Percentiles rank a stretch among this genome's conserved stretches.
Evolutionary conservation across 1,140 invertebrate genomes (phyloP).

Genomic region (Conus betulinus): DNA sequence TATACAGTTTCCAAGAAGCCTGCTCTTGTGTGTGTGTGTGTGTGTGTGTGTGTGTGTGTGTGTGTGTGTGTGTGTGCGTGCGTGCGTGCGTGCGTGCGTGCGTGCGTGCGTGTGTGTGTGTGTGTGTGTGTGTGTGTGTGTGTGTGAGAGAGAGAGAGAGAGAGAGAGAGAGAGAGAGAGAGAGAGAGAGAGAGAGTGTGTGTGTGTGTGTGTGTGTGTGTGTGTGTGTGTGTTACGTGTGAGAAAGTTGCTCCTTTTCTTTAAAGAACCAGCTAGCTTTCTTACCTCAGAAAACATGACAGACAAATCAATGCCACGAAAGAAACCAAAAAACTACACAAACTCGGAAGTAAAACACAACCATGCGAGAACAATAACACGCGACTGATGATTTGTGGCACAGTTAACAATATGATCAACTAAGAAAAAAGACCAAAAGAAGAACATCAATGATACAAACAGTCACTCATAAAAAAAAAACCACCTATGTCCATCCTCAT

Average conservation of each 20-base stretch:
- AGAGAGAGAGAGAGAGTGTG: neutral
- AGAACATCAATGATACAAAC: too few species aligned
- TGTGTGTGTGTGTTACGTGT: neutral
- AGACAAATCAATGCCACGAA: neutral
- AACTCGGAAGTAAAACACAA: neutral
- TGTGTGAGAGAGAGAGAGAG: neutral
- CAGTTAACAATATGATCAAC: too few species aligned
- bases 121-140: constrained; percentile 26
- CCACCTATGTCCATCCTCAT: too few species aligned
- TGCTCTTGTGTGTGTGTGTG: neutral
- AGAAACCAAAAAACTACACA: neutral
- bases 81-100: neutral
- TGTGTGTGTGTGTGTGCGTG: constrained; percentile 1
- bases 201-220: constrained; percentile 10
- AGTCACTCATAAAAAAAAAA: too few species aligned
- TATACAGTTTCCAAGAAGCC: too few species aligned
- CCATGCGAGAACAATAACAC: neutral
- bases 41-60: constrained; percentile 22
- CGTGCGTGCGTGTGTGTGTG: constrained; percentile 21
- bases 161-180: neutral
- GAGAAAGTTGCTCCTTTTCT: too few species aligned
- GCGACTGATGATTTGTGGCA: neutral
- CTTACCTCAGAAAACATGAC: neutral
- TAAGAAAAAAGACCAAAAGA: too few species aligned
- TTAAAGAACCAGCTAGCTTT: neutral